Evolutionary conservation across 2,888 invertebrate species (phyloP).

Genomic region (Hyposoter dolosus): DNA sequence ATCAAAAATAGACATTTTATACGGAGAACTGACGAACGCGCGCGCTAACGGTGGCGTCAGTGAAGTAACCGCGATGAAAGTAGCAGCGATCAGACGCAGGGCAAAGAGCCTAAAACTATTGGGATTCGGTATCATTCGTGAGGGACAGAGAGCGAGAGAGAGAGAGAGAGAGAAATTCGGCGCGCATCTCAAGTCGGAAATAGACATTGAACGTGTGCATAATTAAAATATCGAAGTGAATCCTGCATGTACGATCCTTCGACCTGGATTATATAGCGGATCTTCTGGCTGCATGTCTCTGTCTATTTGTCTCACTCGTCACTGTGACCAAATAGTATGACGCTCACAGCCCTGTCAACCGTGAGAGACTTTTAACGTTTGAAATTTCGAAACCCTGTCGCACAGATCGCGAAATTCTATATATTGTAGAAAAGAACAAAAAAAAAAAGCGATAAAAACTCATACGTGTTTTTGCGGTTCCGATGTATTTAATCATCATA

Average conservation of each 20-base stretch:
- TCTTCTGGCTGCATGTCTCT: conserved; percentile 3
- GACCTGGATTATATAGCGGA: conserved; percentile 63
- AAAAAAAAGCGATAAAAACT: not conserved
- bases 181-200: conserved; percentile 66
- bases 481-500: not conserved
- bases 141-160: conserved; percentile 31
- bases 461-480: not conserved
- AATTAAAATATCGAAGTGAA: conserved; percentile 67
- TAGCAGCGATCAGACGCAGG: not conserved
- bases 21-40: conserved; percentile 64
- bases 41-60: conserved; percentile 47
- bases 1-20: conserved; percentile 78
- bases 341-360: conserved; percentile 10
- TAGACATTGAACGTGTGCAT: conserved; percentile 65
- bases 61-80: conserved; percentile 25
- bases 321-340: conserved; percentile 39
- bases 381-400: conserved; percentile 31
- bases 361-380: conserved; percentile 39
- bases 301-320: conserved; percentile 32
- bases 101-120: conserved; percentile 5
- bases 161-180: conserved; percentile 49
- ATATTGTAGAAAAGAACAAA: not conserved
- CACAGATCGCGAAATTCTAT: conserved; percentile 3
- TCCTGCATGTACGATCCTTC: conserved; percentile 68
- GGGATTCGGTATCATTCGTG: conserved; percentile 22